Conservation (phyloP, 1,140 invertebrate genomes). For the Teleopsis dalmanni region DNA sequence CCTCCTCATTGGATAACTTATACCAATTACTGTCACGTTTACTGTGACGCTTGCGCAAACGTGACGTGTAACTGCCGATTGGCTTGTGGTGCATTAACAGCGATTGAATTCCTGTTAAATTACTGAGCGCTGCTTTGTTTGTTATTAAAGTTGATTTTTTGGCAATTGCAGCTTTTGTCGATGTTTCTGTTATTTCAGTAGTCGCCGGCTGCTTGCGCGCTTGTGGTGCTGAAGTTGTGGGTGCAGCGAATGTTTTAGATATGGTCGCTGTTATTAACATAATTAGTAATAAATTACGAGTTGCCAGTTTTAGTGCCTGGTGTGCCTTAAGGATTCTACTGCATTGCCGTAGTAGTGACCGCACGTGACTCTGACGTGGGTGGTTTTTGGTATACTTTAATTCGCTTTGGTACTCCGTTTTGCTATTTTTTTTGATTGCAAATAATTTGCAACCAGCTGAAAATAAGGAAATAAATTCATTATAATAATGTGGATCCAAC, state of each 20-base stretch:
- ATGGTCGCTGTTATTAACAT: too few species aligned
- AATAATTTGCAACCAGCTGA: slow-evolving; percentile 7
- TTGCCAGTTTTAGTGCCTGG: too few species aligned
- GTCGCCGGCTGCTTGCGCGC: neutral
- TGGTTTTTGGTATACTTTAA: slow-evolving; percentile 13
- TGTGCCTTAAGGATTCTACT: too few species aligned
- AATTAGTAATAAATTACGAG: too few species aligned
- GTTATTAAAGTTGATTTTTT: neutral
- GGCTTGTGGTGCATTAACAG: neutral
- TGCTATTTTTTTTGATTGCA: slow-evolving; percentile 13
- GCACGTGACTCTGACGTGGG: slow-evolving; percentile 10
- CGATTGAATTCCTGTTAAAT: neutral
- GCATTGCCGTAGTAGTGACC: too few species aligned
- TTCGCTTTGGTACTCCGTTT: slow-evolving; percentile 14
- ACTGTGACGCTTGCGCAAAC: slow-evolving; percentile 30
- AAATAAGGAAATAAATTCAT: neutral
- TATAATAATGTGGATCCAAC: neutral
- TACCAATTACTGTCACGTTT: slow-evolving; percentile 38
- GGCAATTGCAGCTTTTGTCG: neutral
- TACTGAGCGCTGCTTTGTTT: neutral
- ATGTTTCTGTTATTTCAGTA: neutral
- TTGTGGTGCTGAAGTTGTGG: neutral
- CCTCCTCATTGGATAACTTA: slow-evolving; percentile 30
- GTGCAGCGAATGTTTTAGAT: neutral
- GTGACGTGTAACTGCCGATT: slow-evolving; percentile 1